Conservation (phyloP, 2,113 vertebrate genomes). For the Chauna torquata region DNA sequence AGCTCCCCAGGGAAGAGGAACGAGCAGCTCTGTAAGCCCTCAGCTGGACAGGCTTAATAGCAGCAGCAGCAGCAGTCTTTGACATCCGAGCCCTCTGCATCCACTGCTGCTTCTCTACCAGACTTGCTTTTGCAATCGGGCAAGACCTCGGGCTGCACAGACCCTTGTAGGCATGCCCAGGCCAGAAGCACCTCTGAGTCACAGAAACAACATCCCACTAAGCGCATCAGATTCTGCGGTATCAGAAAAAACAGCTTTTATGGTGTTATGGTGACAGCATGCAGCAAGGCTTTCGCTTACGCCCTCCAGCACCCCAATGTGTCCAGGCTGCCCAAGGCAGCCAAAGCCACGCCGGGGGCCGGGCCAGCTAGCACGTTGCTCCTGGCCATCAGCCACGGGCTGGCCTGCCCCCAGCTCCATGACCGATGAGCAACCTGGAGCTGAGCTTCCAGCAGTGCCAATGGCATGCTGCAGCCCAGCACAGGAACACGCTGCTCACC, state of each 20-base stretch:
- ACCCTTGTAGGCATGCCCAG: not conserved
- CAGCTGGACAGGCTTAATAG: not conserved
- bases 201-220: not conserved
- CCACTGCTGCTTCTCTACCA: not conserved
- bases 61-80: not conserved
- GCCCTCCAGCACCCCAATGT: not conserved
- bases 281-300: not conserved
- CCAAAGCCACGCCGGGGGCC: rapidly evolving
- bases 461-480: not conserved
- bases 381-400: not conserved
- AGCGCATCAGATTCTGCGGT: not conserved
- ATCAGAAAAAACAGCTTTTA: not conserved
- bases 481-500: not conserved
- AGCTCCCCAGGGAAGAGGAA: not conserved
- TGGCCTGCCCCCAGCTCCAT: not conserved
- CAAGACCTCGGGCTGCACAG: conserved; percentile 6
- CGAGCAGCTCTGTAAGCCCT: not conserved
- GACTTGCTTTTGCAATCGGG: not conserved
- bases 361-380: not conserved
- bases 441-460: too few relatives aligned
- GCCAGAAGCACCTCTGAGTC: not conserved
- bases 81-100: not conserved
- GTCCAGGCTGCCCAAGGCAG: not conserved
- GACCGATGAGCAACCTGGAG: not conserved
- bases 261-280: not conserved